Evolutionary conservation across 2,888 invertebrate genomes (phyloP).

Genomic region (Prenolepis imparis): DNA sequence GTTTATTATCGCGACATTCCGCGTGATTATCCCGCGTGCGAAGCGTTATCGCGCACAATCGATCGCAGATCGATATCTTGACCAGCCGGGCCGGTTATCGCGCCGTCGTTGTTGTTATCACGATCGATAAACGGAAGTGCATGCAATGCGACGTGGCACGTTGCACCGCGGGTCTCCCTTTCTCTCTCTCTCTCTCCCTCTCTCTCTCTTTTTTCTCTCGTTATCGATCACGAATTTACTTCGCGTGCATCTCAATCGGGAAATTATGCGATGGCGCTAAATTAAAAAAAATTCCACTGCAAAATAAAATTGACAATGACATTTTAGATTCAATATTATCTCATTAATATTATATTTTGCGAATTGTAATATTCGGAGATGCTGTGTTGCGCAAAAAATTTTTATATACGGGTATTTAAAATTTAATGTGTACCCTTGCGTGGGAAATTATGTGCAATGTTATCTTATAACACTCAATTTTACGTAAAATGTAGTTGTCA

Average conservation of each 20-base stretch:
- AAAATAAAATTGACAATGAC: constrained; percentile 10
- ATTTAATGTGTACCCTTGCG: no score
- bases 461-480: no score
- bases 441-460: no score
- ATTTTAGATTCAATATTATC: not conserved
- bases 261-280: constrained; percentile 15
- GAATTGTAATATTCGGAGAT: not conserved
- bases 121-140: constrained; percentile 55
- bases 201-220: constrained; percentile 9
- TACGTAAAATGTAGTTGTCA: no score
- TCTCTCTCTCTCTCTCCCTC: constrained; percentile 25
- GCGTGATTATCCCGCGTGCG: constrained; percentile 76
- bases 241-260: constrained; percentile 29
- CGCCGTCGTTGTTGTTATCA: constrained; percentile 36
- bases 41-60: constrained; percentile 75
- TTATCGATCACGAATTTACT: constrained; percentile 31
- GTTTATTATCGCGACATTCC: constrained; percentile 69
- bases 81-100: constrained; percentile 26
- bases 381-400: not conserved
- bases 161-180: constrained; percentile 7
- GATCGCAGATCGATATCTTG: constrained; percentile 78
- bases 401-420: no score
- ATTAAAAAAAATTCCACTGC: constrained; percentile 26
- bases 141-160: constrained; percentile 47
- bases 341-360: not conserved